phyloP scores from a whole-genome alignment of 2,888 invertebrate species.

The Microctonus hyperodae region DNA sequence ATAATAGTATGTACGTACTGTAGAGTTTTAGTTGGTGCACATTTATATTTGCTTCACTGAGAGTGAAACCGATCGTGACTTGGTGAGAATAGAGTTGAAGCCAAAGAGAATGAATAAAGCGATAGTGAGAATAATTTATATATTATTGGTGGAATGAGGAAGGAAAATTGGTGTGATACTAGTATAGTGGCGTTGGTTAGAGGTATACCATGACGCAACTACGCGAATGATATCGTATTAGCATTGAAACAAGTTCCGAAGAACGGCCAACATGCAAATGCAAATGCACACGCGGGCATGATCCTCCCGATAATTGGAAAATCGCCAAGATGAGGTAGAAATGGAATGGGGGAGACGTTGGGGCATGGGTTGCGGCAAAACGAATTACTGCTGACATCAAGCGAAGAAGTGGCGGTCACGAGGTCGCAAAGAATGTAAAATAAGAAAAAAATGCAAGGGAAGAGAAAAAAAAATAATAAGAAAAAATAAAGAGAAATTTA shows the following conservation, averaged over 20 bases:
- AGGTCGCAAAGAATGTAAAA: conserved; percentile 1
- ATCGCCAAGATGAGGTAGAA: conserved; percentile 38
- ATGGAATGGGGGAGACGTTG: neutral
- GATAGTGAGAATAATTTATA: conserved; percentile 5
- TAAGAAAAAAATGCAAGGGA: neutral
- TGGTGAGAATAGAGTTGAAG: conserved; percentile 6
- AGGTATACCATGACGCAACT: neutral
- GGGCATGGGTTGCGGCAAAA: neutral
- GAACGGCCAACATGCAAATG: conserved; percentile 41
- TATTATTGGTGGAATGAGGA: neutral
- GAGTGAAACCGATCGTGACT: conserved; percentile 31
- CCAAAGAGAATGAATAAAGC: neutral
- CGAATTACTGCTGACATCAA: conserved; percentile 26
- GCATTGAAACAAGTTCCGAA: conserved; percentile 45
- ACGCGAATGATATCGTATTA: conserved; percentile 38
- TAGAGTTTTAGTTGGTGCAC: conserved; percentile 26
- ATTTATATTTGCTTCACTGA: conserved; percentile 27
- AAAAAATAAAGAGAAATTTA: neutral
- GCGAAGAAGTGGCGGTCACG: neutral
- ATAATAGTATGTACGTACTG: conserved; percentile 5
- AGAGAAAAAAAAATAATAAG: neutral
- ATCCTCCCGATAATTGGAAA: conserved; percentile 48
- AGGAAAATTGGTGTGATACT: neutral
- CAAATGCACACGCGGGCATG: conserved; percentile 39
- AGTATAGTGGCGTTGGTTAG: neutral